Evolutionary conservation across 2,113 vertebrate genomes (phyloP).

Genomic region (Anarhynchus alexandrinus): DNA sequence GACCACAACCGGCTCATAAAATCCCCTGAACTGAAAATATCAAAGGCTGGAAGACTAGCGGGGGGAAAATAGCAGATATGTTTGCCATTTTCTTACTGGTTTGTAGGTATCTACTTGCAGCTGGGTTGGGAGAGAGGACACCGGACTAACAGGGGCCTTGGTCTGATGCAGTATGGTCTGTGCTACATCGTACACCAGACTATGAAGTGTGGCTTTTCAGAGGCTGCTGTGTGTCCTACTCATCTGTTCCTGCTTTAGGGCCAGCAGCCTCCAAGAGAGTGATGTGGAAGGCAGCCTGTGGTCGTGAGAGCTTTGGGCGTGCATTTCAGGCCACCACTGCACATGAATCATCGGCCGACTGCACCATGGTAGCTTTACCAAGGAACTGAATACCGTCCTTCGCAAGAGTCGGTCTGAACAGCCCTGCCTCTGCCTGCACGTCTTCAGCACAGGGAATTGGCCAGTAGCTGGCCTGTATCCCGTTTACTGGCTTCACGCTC

Average conservation of each 20-base stretch:
- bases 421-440: background rate
- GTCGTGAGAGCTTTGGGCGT: background rate
- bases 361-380: background rate
- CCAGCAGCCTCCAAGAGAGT: background rate
- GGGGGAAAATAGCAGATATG: background rate
- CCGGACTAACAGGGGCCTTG: background rate
- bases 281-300: background rate
- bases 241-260: background rate
- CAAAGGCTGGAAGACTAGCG: background rate
- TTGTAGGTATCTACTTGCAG: background rate
- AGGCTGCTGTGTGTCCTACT: background rate
- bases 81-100: background rate
- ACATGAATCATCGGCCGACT: background rate
- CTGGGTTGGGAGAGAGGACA: background rate
- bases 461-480: background rate
- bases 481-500: background rate
- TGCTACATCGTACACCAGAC: background rate
- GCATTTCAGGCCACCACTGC: background rate
- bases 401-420: background rate
- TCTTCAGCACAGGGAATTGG: background rate
- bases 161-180: background rate
- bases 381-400: background rate
- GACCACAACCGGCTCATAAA: background rate
- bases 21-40: background rate
- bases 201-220: background rate